These are phyloP conservation scores for Anastrepha ludens DNA, from an alignment of 1,140 invertebrate species.

Conservation along the genomic window DNA sequence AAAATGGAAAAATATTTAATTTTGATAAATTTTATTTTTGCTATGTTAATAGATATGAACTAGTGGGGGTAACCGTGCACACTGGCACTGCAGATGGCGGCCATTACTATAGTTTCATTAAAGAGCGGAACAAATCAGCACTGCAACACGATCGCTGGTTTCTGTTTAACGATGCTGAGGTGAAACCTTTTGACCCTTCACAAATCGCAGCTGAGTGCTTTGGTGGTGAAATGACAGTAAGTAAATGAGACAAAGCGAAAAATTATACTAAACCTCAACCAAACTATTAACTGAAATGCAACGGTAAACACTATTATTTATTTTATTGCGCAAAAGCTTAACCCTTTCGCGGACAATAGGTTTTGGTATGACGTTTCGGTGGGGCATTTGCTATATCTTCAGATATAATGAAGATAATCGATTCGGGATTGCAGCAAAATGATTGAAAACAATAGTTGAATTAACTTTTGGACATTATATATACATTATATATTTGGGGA, in stretches of 20 bases:
- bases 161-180: conserved; percentile 96
- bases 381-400: no score
- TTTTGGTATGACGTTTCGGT: no score
- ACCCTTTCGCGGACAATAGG: no score
- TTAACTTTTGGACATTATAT: conserved; percentile 4
- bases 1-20: background rate
- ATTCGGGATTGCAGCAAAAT: no score
- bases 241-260: background rate
- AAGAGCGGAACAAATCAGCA: conserved; percentile 82
- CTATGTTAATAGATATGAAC: conserved; percentile 83
- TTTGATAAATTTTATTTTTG: conserved; percentile 65
- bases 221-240: conserved; percentile 95
- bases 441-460: background rate
- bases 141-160: conserved; percentile 87
- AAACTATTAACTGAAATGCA: no score
- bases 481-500: background rate
- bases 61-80: conserved; percentile 97
- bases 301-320: no score
- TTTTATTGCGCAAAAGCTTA: no score
- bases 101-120: conserved; percentile 97
- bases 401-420: no score
- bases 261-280: no score
- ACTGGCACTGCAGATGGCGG: conserved; percentile 97
- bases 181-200: conserved; percentile 95
- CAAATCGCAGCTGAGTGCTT: conserved; percentile 96